phyloP scores from a whole-genome alignment of 2,888 invertebrate species.

The Geotrupes spiniger region DNA sequence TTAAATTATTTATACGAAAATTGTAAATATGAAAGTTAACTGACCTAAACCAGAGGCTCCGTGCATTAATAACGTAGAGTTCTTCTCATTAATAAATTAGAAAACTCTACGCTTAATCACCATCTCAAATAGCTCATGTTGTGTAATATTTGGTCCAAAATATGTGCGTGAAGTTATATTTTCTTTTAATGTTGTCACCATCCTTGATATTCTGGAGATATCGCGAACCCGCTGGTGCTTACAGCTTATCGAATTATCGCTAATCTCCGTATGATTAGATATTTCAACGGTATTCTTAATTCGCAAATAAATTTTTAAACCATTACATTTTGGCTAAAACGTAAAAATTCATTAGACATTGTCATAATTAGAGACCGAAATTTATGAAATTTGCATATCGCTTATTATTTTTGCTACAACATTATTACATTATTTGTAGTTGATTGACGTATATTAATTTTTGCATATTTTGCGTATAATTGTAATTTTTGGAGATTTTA shows the following conservation, averaged over 20 bases:
- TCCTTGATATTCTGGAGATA: constrained; percentile 10
- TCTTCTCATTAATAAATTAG: constrained; percentile 57
- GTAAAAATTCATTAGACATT: neutral
- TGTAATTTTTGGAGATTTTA: no score
- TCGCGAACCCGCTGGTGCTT: constrained; percentile 15
- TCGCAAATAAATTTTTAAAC: constrained; percentile 21
- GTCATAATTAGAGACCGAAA: neutral
- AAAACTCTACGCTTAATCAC: constrained; percentile 39
- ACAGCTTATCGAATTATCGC: constrained; percentile 19
- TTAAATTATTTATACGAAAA: no score
- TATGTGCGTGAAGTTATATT: constrained; percentile 39
- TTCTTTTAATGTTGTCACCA: constrained; percentile 13
- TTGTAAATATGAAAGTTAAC: no score
- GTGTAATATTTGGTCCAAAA: constrained; percentile 34
- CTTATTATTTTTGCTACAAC: no score
- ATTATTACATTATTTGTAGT: no score
- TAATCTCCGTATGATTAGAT: constrained; percentile 12
- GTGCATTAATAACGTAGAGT: no score
- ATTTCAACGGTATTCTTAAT: constrained; percentile 15
- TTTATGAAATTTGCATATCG: neutral
- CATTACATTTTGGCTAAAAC: neutral
- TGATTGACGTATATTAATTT: no score
- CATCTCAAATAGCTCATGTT: constrained; percentile 37
- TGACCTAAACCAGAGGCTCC: no score
- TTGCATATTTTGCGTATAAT: no score